A percentile compares a stretch with the other conserved stretches of the same genome.
Evolutionary conservation across 2,797 vertebrate genomes (phyloP).

Genomic region (Taeniopygia guttata): DNA sequence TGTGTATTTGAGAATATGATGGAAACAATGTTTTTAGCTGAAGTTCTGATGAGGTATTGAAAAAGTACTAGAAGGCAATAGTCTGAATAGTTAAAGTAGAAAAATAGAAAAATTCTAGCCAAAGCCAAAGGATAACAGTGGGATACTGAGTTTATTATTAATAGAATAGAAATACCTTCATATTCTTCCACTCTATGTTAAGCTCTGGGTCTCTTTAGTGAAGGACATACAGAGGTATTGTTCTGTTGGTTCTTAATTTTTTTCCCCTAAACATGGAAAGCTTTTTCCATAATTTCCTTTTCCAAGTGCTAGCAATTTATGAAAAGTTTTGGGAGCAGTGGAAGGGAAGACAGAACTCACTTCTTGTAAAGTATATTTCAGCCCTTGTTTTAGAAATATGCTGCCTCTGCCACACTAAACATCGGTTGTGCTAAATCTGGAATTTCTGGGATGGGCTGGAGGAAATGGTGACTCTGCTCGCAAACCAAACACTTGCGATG

Average conservation of each 20-base stretch:
- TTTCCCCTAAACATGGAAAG: neutral
- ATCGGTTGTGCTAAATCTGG: constrained; percentile 50
- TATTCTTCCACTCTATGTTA: neutral
- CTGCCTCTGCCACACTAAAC: constrained; percentile 46
- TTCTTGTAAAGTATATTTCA: constrained; percentile 3
- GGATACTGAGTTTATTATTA: neutral
- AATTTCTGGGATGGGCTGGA: constrained; percentile 52
- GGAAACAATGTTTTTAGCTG: neutral
- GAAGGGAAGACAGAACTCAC: neutral
- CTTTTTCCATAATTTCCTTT: neutral
- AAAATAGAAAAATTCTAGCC: neutral
- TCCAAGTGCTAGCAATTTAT: neutral
- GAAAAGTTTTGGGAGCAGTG: neutral
- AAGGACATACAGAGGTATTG: neutral
- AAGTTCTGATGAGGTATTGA: neutral
- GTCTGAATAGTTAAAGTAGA: neutral
- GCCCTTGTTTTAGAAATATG: constrained; percentile 28
- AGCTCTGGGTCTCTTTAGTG: neutral
- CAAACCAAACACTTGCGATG: neutral
- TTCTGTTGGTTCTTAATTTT: neutral
- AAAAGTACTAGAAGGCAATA: neutral
- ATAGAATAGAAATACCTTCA: neutral
- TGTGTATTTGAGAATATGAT: neutral
- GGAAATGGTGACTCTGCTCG: constrained; percentile 35
- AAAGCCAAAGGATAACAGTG: neutral